Evolutionary conservation across 1,140 invertebrate genomes (phyloP), one percentile per base, ranked within the genome.

Genomic region (Atta cephalotes): DNA sequence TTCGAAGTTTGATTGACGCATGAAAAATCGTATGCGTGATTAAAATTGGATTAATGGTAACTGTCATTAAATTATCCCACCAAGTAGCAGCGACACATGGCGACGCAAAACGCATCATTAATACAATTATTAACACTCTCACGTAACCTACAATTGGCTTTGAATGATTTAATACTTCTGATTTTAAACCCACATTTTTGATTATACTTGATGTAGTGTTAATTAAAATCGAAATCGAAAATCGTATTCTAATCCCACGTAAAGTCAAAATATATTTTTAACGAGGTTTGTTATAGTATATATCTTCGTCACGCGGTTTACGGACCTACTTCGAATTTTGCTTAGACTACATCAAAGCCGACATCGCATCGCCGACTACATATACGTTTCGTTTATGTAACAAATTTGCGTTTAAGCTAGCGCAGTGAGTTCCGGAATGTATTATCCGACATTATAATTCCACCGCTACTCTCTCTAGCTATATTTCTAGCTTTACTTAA

Each of bases 391-490:
- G 25, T 68, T 82, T 45, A 45, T 45, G 39, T 45, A 45, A 10
- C 39, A 72, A 82, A 82, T 72, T 82, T 72, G 25, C 53, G 80
- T 60, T 82, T 82, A 82, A 82, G 68, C 53, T 68, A n/a, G 28
- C n/a, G n/a, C 45, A 9, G 7, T 35, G 49, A 74, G 68, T 58
- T 62, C 21, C 21, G 25, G 21, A 72, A 74, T 60, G 35, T 31
- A 72, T 79, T 79, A 68, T 49, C 12, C 77, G 35, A 9, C 21
- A 66, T 66, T 70, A 80, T 70, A 82, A 82, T 62, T 60, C 18
- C 12, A 21, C 53, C 31, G 18, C 12, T 58, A 58, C 12, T 28
- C 51, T 74, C 18, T 14, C n/a, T 35, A 25, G 25, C 25, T 25
- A 25, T 25, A 2, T 21, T 53, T 28, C 56, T 58, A 58, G n/a